A percentile compares a stretch with the other conserved stretches of the same genome.
phyloP scores from a whole-genome alignment of 2,888 invertebrate species.

The Euplagia quadripunctaria region DNA sequence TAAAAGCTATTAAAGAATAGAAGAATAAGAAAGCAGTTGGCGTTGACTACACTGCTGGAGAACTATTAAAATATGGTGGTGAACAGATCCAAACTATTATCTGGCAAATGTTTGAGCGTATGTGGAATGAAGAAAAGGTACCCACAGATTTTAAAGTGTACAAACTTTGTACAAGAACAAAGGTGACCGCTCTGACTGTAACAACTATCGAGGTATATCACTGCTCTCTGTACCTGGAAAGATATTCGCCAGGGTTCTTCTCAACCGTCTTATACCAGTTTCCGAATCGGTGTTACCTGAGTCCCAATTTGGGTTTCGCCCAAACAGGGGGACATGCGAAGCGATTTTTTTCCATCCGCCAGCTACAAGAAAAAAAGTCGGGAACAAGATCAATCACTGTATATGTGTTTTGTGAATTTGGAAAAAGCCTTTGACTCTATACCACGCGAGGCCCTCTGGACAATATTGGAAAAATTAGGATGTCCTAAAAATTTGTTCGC shows the following conservation, averaged over 20 bases:
- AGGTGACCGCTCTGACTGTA: background rate
- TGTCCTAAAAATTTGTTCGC: background rate
- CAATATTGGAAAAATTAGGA: too few species aligned
- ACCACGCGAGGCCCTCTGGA: too few species aligned
- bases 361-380: background rate
- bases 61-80: too few species aligned
- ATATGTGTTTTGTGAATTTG: too few species aligned
- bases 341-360: background rate
- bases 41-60: too few species aligned
- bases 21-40: too few species aligned
- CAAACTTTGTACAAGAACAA: background rate
- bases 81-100: too few species aligned
- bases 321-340: background rate
- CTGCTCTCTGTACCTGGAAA: background rate
- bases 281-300: constrained; percentile 5
- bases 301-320: background rate
- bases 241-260: constrained; percentile 2
- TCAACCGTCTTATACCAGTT: background rate
- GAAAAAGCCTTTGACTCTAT: too few species aligned
- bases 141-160: too few species aligned
- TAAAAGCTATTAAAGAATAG: too few species aligned
- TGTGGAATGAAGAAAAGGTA: background rate
- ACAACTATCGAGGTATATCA: background rate
- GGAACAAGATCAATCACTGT: background rate
- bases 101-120: too few species aligned